Evolutionary conservation across 64 coral and sea anemone species (phyloP), one percentile per base, ranked within the genome.

Genomic region (Porites lutea): DNA sequence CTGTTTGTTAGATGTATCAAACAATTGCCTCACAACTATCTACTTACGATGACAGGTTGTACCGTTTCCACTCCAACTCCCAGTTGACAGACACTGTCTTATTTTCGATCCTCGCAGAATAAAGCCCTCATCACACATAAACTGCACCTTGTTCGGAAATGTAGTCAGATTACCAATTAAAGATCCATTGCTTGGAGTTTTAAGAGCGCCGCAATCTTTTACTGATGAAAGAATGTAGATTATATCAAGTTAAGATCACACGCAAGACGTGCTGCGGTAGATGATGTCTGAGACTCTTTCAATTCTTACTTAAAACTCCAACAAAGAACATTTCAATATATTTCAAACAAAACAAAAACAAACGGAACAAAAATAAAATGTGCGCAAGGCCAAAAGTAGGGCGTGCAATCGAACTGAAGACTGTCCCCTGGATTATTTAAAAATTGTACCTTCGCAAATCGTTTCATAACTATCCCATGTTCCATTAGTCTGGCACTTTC

Each of bases 61-160:
- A 1, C 7, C 2, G 4, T 20, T 18, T 13, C 89, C 89, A 75
- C 79, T 83, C 89, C 89, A 91, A 51, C 52, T 83, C 14, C 79
- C 80, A 66, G 60, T 91, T 60, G 78, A 65, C 13, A 74, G 89
- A 62, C 89, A 91, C 3, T n/a, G 21, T 47, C 89, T 60, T 2
- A 77, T 13, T 2, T 52, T 18, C 3, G 89, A 91, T 1, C 89
- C 89, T 16, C 68, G 16, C 5, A 82, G 65, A 62, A 61, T 22
- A 83, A 91, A 91, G 16, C 89, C 89, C 7, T 91, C 78, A 62
- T 96, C 73, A 87, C 95, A 96, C 2, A 19, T 49, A 23, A 96
- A 90, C 16, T 1, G 0, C n/a, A 62, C 18, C 59, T 9, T 74
- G 79, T 75, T 93, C 49, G 65, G 91, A 71, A 58, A 83, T 10